Evolutionary conservation across 2,113 vertebrate species (phyloP).

Genomic region (Pycnonotus jocosus): DNA sequence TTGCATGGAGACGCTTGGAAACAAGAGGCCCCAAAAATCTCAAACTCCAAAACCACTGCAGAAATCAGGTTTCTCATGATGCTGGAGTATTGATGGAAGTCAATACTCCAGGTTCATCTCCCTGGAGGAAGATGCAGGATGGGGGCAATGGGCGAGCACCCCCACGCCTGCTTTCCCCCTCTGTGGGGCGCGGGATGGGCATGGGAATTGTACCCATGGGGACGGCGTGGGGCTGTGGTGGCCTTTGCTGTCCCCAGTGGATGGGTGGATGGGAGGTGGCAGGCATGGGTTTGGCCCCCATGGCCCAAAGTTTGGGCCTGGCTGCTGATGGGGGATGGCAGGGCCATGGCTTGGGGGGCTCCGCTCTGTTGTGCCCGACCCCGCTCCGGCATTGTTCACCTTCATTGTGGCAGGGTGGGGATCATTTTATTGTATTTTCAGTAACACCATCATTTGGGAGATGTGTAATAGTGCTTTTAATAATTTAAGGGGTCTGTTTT

Average conservation of each 20-base stretch:
- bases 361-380: fast-evolving
- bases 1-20: too few species aligned
- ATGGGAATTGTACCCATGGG: background rate
- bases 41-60: too few species aligned
- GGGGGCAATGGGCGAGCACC: fast-evolving
- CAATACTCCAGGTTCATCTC: too few species aligned
- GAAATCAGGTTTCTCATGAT: too few species aligned
- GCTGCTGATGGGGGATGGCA: background rate
- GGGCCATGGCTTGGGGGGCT: background rate
- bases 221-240: fast-evolving
- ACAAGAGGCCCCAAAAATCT: too few species aligned
- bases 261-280: too few species aligned
- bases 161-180: background rate
- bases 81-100: too few species aligned
- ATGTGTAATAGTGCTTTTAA: background rate
- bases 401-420: fast-evolving
- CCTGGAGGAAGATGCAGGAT: background rate
- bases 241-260: background rate
- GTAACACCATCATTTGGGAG: fast-evolving
- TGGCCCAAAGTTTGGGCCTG: background rate
- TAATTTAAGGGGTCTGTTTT: background rate
- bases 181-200: fast-evolving
- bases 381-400: fast-evolving
- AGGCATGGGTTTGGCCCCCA: background rate
- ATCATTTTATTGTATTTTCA: background rate